A percentile compares a stretch with the other conserved stretches of the same genome.
These are phyloP conservation scores for Aricia agestis DNA, from an alignment of 1,140 invertebrate genomes.

Conservation along the genomic window DNA sequence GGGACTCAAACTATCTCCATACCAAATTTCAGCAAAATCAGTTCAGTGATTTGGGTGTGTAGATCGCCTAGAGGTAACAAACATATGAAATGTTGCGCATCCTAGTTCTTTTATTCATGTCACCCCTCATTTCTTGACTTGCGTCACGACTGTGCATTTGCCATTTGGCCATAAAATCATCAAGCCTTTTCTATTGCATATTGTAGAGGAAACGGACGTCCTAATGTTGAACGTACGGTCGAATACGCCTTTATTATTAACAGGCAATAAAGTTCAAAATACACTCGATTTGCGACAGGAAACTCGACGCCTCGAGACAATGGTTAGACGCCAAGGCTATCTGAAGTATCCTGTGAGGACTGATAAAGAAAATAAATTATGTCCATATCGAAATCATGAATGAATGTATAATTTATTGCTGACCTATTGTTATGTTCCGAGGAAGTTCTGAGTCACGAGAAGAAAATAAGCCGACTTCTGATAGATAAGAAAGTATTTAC, in stretches of 20 bases:
- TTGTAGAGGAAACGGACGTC: constrained; percentile 65
- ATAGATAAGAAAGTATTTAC: neutral
- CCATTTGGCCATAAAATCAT: constrained; percentile 11
- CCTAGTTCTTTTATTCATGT: too few species aligned
- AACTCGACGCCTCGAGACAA: constrained; percentile 42
- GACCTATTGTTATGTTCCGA: neutral
- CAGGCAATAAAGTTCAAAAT: constrained; percentile 23
- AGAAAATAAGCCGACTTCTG: constrained; percentile 1
- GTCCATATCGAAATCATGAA: neutral
- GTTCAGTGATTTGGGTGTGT: too few species aligned
- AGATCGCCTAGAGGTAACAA: too few species aligned
- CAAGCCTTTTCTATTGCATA: constrained; percentile 43
- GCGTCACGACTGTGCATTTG: neutral
- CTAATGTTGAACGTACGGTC: constrained; percentile 13
- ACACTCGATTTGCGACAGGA: constrained; percentile 35
- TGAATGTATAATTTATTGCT: neutral
- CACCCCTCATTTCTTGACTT: neutral
- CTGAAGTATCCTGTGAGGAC: neutral
- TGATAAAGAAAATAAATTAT: constrained; percentile 8
- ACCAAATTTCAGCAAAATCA: too few species aligned
- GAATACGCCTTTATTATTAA: constrained; percentile 31
- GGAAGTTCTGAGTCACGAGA: neutral
- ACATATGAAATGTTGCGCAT: too few species aligned
- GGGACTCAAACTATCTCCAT: too few species aligned
- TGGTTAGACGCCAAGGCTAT: constrained; percentile 27